phyloP scores from a whole-genome alignment of 2,797 vertebrate genomes.

The Podarcis lilfordi region DNA sequence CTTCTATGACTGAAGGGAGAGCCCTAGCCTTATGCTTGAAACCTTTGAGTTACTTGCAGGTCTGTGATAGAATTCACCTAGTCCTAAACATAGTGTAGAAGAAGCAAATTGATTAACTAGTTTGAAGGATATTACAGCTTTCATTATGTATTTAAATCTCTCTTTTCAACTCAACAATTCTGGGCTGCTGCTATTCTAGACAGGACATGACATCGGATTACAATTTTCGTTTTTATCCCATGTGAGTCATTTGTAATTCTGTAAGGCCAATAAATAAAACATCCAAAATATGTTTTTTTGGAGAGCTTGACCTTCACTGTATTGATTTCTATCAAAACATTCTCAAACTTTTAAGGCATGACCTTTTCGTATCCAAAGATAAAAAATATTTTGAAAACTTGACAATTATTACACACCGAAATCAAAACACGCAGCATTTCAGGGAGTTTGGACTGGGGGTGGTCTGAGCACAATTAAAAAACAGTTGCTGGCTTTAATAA shows the following conservation, averaged over 20 bases:
- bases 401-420: slow-evolving; percentile 53
- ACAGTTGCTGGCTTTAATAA: not conserved
- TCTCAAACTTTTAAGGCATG: slow-evolving; percentile 69
- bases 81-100: not conserved
- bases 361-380: slow-evolving; percentile 72
- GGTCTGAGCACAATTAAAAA: slow-evolving; percentile 38
- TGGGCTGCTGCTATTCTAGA: not conserved
- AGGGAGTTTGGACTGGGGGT: slow-evolving; percentile 4
- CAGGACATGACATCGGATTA: slow-evolving; percentile 7
- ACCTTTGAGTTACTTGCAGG: not conserved
- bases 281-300: slow-evolving; percentile 65
- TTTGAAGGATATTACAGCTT: not conserved
- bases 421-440: not conserved
- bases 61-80: not conserved
- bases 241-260: slow-evolving; percentile 69
- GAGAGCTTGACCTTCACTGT: slow-evolving; percentile 68
- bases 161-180: slow-evolving; percentile 8
- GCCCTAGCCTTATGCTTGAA: not conserved
- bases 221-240: slow-evolving; percentile 37
- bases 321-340: slow-evolving; percentile 74
- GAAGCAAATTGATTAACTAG: not conserved
- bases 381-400: slow-evolving; percentile 62
- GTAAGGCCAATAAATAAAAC: slow-evolving; percentile 67
- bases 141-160: not conserved
- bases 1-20: not conserved